Evolutionary conservation across 1,140 invertebrate species (phyloP), one percentile per base, ranked within the genome.

Genomic region (Achroia grisella): DNA sequence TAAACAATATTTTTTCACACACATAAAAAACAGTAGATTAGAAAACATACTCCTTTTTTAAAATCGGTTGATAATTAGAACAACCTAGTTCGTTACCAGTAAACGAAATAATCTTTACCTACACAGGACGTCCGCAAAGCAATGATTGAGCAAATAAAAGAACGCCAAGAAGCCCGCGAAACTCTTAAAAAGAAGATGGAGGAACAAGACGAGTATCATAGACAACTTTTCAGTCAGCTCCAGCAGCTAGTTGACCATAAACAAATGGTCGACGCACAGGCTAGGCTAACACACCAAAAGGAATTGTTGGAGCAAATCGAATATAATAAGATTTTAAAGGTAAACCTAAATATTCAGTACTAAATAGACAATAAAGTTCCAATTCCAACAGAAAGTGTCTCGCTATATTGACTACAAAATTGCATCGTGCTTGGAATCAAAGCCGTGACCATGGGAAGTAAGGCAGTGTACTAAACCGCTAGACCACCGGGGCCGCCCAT

Each of bases 241-340:
- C 17, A 65, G 10, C 42, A 68, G 17, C 39, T 80, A 23, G 54
- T 59, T 0, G 53, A 44, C 1, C 63, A 77, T 31, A 72, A 71
- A 40, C 40, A 71, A 4, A 12, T 67, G 2, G 67, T 64, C 0
- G 76, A 80, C n/a, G 71, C 69, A 1, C 52, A 71, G 39, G 40
- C 30, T 0, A 56, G 64, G 37, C 77, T 75, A 39, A 9, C 52
- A 6, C 60, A 71, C 23, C 75, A 82, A 32, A 41, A 42, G 6
- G 42, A 74, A 2, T 15, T 82, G 13, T 8, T 74, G 10, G 48
- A 70, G 1, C 78, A 82, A 46, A 79, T 82, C 0, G 68, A 76
- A 23, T 78, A 78, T 33, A 79, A 74, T 30, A 76, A 74, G 31
- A 14, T 71, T 5, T 52, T 82, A 14, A 81, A 79, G 69, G 77